Evolutionary conservation across 2,888 invertebrate species (phyloP), one percentile per base, ranked within the genome.

Genomic region (Drosophila suboccidentalis): DNA sequence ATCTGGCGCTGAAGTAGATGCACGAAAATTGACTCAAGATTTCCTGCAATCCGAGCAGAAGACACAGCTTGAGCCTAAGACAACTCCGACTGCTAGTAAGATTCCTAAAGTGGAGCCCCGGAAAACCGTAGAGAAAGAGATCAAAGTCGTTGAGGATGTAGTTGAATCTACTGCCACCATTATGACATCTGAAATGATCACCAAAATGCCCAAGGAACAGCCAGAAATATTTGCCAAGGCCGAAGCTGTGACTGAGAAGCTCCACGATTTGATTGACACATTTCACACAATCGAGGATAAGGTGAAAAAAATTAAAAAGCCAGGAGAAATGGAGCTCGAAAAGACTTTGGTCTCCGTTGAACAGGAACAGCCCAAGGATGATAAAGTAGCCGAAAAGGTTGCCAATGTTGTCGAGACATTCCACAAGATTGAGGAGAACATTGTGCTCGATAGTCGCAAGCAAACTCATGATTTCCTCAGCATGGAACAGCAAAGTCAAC

Each of bases 401-500:
- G 72, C 86, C 3, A 72, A 71, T 0, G 64, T 71, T 9, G 62
- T 85, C 5, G 82, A 85, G n/a, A 81, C 89, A 57, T 68, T 84
- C 74, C 76, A 84, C n/a, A 89, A 81, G 51, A 76, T 89, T 43
- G 89, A 89, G 17, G 57, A 75, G 50, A 26, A 65, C 32, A 77
- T 87, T 1, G 60, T 62, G 4, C n/a, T 74, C 4, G 90, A 91
- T 34, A 63, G 80, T n/a, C 75, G 59, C 29, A 80, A 89, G 64
- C 60, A 82, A 5, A 91, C 91, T 8, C 79, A 82, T 36, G 90
- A 91, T 65, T 91, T 91, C 46, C 67, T 91, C 0, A 75, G 63
- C 72, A 90, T 81, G 88, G 91, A 91, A 34, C 87, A 91, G 60
- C 77, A 90, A 70, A 75, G 68, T 6, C 90, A 91, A 46, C 53